Evolutionary conservation across 2,888 invertebrate genomes (phyloP).

Genomic region (Dorcus hopei): DNA sequence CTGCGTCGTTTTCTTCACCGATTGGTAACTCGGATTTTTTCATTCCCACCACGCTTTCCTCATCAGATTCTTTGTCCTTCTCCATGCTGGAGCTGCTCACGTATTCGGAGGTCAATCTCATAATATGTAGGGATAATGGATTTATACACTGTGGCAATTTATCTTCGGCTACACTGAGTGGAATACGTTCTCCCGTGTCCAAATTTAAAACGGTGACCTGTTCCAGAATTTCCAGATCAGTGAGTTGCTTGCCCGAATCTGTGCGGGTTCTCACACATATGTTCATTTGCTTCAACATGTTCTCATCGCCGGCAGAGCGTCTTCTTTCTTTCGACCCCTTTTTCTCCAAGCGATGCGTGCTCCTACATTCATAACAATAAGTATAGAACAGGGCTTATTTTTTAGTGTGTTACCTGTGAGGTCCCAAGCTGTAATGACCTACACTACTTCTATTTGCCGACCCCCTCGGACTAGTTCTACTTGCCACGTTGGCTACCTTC

Average conservation of each 20-base stretch:
- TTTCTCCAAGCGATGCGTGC: slow-evolving; percentile 8
- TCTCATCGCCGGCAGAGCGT: slow-evolving; percentile 82
- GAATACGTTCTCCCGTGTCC: slow-evolving; percentile 86
- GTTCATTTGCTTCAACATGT: slow-evolving; percentile 64
- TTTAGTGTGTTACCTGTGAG: slow-evolving; percentile 37
- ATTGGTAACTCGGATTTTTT: slow-evolving; percentile 58
- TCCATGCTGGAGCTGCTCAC: slow-evolving; percentile 63
- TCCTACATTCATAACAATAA: neutral
- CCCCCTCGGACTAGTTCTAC: slow-evolving; percentile 45
- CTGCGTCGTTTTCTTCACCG: slow-evolving; percentile 41
- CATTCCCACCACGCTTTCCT: slow-evolving; percentile 60
- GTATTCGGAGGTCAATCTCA: slow-evolving; percentile 89
- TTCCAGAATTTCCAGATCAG: slow-evolving; percentile 90
- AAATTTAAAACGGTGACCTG: slow-evolving; percentile 76
- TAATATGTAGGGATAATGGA: slow-evolving; percentile 91
- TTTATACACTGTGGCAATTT: slow-evolving; percentile 89
- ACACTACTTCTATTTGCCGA: slow-evolving; percentile 51
- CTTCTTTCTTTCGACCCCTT: slow-evolving; percentile 56
- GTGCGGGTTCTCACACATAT: slow-evolving; percentile 78
- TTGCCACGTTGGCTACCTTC: slow-evolving; percentile 14
- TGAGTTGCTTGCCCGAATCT: slow-evolving; percentile 81
- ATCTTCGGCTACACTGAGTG: slow-evolving; percentile 92
- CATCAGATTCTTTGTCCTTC: slow-evolving; percentile 72
- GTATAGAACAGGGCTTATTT: neutral
- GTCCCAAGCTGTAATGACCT: slow-evolving; percentile 48